Evolutionary conservation across 2,113 vertebrate species (phyloP).

Genomic region (Channa maculata): DNA sequence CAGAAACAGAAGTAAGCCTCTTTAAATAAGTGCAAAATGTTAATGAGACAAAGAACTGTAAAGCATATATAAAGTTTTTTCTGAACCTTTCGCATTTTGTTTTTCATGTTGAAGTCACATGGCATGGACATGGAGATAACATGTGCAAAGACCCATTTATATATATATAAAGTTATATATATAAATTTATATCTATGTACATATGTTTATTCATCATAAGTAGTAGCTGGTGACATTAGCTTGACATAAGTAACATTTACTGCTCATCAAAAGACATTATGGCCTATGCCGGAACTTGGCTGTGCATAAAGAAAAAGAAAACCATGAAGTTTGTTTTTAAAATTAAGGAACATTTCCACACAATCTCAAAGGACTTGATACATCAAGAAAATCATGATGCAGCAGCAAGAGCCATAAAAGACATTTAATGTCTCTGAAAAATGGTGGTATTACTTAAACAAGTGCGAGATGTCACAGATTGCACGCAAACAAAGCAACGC

Average conservation of each 20-base stretch:
- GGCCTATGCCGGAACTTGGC: conserved; percentile 63
- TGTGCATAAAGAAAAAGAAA: conserved; percentile 58
- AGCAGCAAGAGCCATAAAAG: conserved; percentile 1
- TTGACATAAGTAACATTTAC: conserved; percentile 67
- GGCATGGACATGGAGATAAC: conserved; percentile 81
- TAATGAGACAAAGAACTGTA: conserved; percentile 85
- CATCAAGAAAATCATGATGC: conserved; percentile 21
- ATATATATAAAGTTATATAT: conserved; percentile 76
- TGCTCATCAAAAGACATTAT: conserved; percentile 63
- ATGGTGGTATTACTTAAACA: conserved; percentile 25
- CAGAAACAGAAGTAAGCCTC: conserved; percentile 81
- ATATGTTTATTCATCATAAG: conserved; percentile 69
- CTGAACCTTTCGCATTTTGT: conserved; percentile 65
- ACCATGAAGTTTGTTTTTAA: conserved; percentile 40
- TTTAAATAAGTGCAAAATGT: conserved; percentile 90
- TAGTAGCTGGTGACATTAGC: conserved; percentile 78
- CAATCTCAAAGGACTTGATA: conserved; percentile 56
- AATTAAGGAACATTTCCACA: conserved; percentile 55
- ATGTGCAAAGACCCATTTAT: conserved; percentile 86
- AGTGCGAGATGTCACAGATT: conserved; percentile 61
- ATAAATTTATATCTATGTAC: conserved; percentile 81
- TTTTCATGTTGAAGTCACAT: conserved; percentile 80
- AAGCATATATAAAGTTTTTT: conserved; percentile 82
- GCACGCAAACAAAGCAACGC: conserved; percentile 32
- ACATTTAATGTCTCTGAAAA: conserved; percentile 17